Evolutionary conservation across 2,113 vertebrate species (phyloP), one percentile per base, ranked within the genome.

Genomic region (Ictalurus furcatus): DNA sequence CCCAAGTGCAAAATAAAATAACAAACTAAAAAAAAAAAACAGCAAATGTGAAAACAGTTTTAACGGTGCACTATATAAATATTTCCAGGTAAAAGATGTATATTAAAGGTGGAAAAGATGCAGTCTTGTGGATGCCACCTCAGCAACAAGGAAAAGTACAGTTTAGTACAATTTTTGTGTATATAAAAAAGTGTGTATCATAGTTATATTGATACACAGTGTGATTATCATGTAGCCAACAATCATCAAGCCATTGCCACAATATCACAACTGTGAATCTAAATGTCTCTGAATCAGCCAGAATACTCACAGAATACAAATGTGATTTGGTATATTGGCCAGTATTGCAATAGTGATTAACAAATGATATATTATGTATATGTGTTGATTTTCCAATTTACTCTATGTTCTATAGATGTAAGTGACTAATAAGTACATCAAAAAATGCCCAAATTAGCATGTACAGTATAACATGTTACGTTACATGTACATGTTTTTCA

Each of bases 1-100:
- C 56, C 81, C 93, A 90, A 94, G 94, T 95, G 94, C 86, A 91
- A 87, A 87, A 44, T 14, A 85, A 61, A 83, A 25, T 4, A 78
- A 79, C 13, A 48, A 28, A 7, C 6, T 19, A 80, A 79, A n/a
- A 56, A 80, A 54, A 25, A 1, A 14, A 52, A 7, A 58, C 25
- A 7, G 25, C 25, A 25, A 25, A 23, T 78, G 74, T 3, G 3
- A 74, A 76, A 52, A 28, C 23, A 52, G 25, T 52, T 17, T 37
- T 9, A 17, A 4, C 21, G 34, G 17, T 74, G 9, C 6, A 21
- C 34, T 40, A 40, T 40, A 40, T 7, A 17, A 74, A 23, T 74
- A 74, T 74, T 23, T 40, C 34, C 17, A 74, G 19, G 17, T 74
- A 40, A 71, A 37, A 8, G 28, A 71, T 71, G 7, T 1, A 28